These are phyloP conservation scores for Ganaspis sp. DNA, from an alignment of 1,140 invertebrate species.

Conservation along the genomic window DNA sequence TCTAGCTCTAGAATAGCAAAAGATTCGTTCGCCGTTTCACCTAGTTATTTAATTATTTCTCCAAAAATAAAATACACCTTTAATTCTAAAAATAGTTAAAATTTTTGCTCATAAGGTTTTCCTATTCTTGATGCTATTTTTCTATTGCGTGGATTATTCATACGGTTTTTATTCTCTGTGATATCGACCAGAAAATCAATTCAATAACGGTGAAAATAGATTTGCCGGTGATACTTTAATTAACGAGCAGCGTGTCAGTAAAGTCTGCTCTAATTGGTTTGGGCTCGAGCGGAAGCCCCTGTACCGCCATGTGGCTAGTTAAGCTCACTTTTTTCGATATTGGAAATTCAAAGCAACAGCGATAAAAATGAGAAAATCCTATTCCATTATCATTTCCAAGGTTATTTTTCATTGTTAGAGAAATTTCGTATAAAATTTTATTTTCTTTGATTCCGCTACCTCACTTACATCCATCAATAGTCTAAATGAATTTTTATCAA, in stretches of 20 bases:
- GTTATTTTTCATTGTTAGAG: neutral
- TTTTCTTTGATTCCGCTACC: neutral
- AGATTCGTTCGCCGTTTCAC: too few species aligned
- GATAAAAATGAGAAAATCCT: slow-evolving; percentile 26
- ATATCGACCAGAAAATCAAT: slow-evolving; percentile 18
- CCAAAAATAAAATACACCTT: too few species aligned
- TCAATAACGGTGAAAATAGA: slow-evolving; percentile 27
- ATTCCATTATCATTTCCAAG: neutral
- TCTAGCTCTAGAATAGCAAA: too few species aligned
- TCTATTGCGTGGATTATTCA: neutral
- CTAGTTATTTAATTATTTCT: too few species aligned
- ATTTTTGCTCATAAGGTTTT: too few species aligned
- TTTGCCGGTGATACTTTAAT: slow-evolving; percentile 28
- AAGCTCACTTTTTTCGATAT: slow-evolving; percentile 9
- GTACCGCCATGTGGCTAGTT: slow-evolving; percentile 25
- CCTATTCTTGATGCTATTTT: neutral
- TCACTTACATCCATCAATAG: neutral
- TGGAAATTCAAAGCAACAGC: slow-evolving; percentile 15
- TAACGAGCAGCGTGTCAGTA: slow-evolving; percentile 25
- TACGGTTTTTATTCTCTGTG: neutral
- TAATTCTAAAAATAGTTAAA: too few species aligned
- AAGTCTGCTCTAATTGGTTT: slow-evolving; percentile 30
- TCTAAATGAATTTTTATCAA: too few species aligned
- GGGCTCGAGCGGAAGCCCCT: slow-evolving; percentile 22
- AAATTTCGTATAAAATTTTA: neutral